These are phyloP conservation scores for Pristionchus maxplancki DNA, from an alignment of 2,888 invertebrate species.

Conservation along the genomic window DNA sequence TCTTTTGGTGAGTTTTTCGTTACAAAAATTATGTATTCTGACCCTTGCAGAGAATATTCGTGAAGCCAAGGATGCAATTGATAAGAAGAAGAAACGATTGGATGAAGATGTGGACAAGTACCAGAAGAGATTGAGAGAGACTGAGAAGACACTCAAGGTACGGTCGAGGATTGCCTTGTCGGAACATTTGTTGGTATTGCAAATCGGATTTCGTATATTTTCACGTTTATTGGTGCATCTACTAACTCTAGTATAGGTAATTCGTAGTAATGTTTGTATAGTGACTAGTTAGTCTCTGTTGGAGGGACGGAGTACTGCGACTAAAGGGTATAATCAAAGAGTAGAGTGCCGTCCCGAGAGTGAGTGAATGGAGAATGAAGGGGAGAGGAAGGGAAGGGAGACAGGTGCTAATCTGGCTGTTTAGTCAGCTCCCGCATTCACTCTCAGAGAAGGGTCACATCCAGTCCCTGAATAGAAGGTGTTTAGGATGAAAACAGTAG, in stretches of 20 bases:
- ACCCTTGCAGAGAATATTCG: slow-evolving; percentile 59
- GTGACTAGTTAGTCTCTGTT: background rate
- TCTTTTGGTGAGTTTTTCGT: background rate
- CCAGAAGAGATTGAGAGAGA: slow-evolving; percentile 74
- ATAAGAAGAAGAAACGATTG: slow-evolving; percentile 73
- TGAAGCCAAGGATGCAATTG: slow-evolving; percentile 63
- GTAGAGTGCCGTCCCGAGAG: slow-evolving; percentile 37
- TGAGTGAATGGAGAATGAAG: background rate
- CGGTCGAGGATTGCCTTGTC: no score
- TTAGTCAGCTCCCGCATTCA: slow-evolving; percentile 30
- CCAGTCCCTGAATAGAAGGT: background rate
- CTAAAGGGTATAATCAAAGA: slow-evolving; percentile 45
- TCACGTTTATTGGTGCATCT: background rate
- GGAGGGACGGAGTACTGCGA: background rate
- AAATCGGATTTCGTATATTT: no score
- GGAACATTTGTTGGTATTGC: no score
- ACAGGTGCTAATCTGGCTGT: slow-evolving; percentile 31
- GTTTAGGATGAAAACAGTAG: background rate
- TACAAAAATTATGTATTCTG: background rate
- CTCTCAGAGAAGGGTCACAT: background rate
- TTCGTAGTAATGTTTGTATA: background rate
- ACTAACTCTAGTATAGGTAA: background rate
- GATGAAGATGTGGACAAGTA: slow-evolving; percentile 73
- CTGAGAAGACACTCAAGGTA: slow-evolving; percentile 61
- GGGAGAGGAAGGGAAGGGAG: background rate